phyloP scores from a whole-genome alignment of 2,888 invertebrate genomes.

The Prenolepis imparis region DNA sequence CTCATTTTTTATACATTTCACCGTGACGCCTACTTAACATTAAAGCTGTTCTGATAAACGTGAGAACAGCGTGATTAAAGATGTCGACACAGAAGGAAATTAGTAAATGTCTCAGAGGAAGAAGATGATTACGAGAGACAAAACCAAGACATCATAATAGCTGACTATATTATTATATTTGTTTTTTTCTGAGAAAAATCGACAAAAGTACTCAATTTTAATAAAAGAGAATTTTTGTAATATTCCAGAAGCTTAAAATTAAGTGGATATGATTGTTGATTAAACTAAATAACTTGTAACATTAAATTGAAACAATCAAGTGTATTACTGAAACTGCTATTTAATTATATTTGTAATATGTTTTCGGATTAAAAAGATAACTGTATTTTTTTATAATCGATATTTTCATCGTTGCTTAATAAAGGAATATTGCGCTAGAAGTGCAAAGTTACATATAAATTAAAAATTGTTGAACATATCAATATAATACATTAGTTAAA shows the following conservation, averaged over 20 bases:
- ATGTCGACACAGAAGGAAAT: constrained; percentile 47
- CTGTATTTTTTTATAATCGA: background rate
- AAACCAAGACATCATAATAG: constrained; percentile 29
- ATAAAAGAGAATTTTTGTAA: background rate
- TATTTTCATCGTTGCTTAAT: background rate
- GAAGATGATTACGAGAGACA: constrained; percentile 30
- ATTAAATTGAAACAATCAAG: background rate
- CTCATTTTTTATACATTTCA: background rate
- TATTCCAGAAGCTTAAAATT: background rate
- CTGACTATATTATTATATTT: constrained; percentile 14
- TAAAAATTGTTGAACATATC: background rate
- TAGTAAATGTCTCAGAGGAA: constrained; percentile 53
- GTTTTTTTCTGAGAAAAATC: constrained; percentile 7
- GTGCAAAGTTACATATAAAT: background rate
- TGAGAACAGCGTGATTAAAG: constrained; percentile 42
- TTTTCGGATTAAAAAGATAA: background rate
- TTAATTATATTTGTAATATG: constrained; percentile 11
- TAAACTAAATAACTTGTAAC: constrained; percentile 4
- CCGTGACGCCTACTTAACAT: background rate
- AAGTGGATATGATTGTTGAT: background rate
- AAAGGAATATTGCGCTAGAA: background rate
- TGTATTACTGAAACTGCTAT: background rate
- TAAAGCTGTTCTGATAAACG: constrained; percentile 16
- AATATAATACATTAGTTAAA: background rate
- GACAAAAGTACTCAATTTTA: background rate